phyloP scores from a whole-genome alignment of 2,797 vertebrate genomes.

The Peromyscus melanophrys region DNA sequence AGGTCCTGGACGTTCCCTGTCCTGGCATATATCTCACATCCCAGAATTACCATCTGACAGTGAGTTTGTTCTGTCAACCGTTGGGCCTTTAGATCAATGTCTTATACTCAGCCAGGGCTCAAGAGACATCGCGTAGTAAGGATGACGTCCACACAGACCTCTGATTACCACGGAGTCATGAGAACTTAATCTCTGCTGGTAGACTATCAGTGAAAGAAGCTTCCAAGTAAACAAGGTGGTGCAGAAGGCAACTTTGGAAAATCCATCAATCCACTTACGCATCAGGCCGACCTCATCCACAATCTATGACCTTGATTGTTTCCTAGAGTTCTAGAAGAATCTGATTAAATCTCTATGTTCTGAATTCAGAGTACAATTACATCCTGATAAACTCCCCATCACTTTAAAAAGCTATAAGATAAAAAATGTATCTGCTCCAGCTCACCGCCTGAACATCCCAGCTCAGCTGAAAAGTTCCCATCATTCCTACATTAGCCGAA shows the following conservation, averaged over 20 bases:
- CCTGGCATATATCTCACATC: not conserved
- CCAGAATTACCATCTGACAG: not conserved
- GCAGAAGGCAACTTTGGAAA: not conserved
- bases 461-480: not conserved
- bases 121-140: not conserved
- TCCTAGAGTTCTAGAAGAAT: not conserved
- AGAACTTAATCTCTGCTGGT: not conserved
- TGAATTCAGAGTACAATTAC: not conserved
- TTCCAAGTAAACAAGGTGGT: not conserved
- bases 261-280: not conserved
- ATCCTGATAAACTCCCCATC: not conserved
- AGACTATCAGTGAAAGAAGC: not conserved
- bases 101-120: not conserved
- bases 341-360: not conserved
- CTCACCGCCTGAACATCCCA: not conserved
- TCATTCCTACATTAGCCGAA: not conserved
- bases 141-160: not conserved
- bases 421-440: not conserved
- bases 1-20: not conserved
- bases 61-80: not conserved
- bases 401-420: not conserved
- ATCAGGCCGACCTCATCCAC: not conserved
- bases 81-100: not conserved
- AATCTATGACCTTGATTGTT: not conserved
- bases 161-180: not conserved